Evolutionary conservation across 2,113 vertebrate genomes (phyloP).

Genomic region (Carlito syrichta): DNA sequence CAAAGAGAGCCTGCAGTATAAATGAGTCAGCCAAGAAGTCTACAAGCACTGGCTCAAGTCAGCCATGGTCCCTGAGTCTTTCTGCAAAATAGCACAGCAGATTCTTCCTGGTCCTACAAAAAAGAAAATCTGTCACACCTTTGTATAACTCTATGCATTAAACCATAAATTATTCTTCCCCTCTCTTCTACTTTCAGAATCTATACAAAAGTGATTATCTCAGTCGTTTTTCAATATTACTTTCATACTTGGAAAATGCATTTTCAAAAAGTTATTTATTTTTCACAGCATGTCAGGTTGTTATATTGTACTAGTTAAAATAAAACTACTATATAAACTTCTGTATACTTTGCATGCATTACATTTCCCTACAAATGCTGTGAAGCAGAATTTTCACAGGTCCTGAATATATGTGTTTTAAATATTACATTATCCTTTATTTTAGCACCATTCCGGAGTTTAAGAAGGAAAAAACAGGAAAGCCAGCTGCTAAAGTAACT

Average conservation of each 20-base stretch:
- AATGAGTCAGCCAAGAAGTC: neutral
- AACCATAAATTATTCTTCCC: slow-evolving; percentile 80
- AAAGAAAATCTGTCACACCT: slow-evolving; percentile 62
- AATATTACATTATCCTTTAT: slow-evolving; percentile 82
- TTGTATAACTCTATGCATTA: slow-evolving; percentile 60
- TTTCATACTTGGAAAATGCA: slow-evolving; percentile 84
- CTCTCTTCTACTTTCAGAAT: slow-evolving; percentile 79
- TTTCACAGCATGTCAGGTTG: slow-evolving; percentile 84
- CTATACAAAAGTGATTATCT: slow-evolving; percentile 85
- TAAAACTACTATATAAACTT: slow-evolving; percentile 85
- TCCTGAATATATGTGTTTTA: slow-evolving; percentile 79
- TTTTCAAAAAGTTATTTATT: slow-evolving; percentile 87
- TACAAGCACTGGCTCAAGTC: neutral
- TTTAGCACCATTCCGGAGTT: slow-evolving; percentile 78
- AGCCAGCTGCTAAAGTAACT: slow-evolving; percentile 83
- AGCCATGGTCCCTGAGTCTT: neutral
- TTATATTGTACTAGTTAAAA: slow-evolving; percentile 87
- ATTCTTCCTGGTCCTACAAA: neutral
- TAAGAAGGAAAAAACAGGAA: slow-evolving; percentile 77
- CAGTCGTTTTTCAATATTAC: slow-evolving; percentile 86
- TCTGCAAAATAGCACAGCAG: slow-evolving; percentile 20
- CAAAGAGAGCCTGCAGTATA: neutral
- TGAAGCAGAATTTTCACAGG: slow-evolving; percentile 78
- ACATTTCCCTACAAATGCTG: slow-evolving; percentile 75
- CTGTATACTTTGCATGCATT: slow-evolving; percentile 77